Percentiles rank a stretch among this genome's conserved stretches.
These are phyloP conservation scores for Netelia inedita DNA, from an alignment of 2,888 invertebrate genomes.

Conservation along the genomic window DNA sequence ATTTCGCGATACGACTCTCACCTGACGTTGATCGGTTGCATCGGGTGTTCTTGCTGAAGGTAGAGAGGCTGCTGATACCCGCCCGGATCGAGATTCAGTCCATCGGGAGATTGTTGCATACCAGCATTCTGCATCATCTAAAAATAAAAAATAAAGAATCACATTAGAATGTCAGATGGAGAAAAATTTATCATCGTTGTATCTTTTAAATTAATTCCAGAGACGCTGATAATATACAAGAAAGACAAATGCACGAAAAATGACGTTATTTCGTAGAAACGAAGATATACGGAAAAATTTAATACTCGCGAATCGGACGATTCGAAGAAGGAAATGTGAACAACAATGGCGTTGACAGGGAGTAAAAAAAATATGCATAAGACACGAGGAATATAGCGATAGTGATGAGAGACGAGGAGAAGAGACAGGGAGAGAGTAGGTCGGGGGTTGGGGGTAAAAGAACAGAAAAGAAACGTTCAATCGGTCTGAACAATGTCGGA, in stretches of 20 bases:
- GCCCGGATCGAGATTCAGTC: constrained; percentile 87
- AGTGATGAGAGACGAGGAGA: constrained; percentile 22
- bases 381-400: constrained; percentile 56
- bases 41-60: constrained; percentile 87
- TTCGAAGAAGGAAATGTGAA: constrained; percentile 54
- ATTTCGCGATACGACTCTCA: constrained; percentile 70
- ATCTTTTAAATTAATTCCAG: constrained; percentile 18
- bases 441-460: constrained; percentile 10
- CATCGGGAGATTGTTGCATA: constrained; percentile 89
- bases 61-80: constrained; percentile 91
- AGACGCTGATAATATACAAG: background rate
- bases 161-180: background rate
- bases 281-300: constrained; percentile 39
- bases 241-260: constrained; percentile 12
- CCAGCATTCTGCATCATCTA: constrained; percentile 86
- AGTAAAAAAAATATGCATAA: constrained; percentile 54
- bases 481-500: constrained; percentile 44
- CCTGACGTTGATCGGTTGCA: constrained; percentile 85
- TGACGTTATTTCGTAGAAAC: constrained; percentile 24
- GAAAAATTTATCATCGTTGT: constrained; percentile 11
- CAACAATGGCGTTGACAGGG: constrained; percentile 33
- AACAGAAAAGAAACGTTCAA: constrained; percentile 39
- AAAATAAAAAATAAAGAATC: constrained; percentile 24
- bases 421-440: background rate
- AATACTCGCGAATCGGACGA: constrained; percentile 62